Conservation (phyloP, 2,888 invertebrate species). For the Meteorus colon region DNA sequence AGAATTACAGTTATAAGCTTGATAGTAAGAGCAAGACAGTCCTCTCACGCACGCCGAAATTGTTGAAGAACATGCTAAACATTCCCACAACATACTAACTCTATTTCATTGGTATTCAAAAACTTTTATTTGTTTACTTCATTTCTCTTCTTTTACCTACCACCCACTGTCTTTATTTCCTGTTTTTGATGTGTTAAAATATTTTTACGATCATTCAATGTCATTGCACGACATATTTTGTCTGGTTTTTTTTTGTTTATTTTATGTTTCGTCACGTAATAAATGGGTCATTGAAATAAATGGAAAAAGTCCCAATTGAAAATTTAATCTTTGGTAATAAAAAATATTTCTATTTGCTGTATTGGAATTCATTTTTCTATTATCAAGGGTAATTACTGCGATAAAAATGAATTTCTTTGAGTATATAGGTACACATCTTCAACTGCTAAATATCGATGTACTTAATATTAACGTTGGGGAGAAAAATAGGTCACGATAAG, state of each 20-base stretch:
- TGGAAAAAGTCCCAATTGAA: not conserved
- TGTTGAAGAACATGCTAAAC: conserved; percentile 29
- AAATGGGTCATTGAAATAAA: not conserved
- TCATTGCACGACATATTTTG: not conserved
- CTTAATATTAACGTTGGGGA: not conserved
- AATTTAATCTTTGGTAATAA: not conserved
- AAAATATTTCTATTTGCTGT: not conserved
- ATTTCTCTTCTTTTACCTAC: conserved; percentile 14
- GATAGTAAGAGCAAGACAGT: not conserved
- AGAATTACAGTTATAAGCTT: conserved; percentile 10
- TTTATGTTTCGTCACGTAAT: not conserved
- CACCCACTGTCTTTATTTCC: not conserved
- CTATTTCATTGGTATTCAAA: conserved; percentile 10
- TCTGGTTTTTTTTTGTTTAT: not conserved
- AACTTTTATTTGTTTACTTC: not conserved
- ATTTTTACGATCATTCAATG: not conserved
- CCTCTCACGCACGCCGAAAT: conserved; percentile 29
- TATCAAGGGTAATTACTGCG: not conserved
- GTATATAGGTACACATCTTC: not conserved
- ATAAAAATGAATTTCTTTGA: not conserved
- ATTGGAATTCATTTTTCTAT: not conserved
- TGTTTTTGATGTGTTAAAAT: not conserved
- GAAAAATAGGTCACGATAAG: not conserved
- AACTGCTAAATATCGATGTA: not conserved
- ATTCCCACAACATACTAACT: conserved; percentile 8